Percentiles rank a stretch among this genome's conserved stretches.
These are phyloP conservation scores for Bradysia coprophila DNA, from an alignment of 1,140 invertebrate species.

Conservation along the genomic window DNA sequence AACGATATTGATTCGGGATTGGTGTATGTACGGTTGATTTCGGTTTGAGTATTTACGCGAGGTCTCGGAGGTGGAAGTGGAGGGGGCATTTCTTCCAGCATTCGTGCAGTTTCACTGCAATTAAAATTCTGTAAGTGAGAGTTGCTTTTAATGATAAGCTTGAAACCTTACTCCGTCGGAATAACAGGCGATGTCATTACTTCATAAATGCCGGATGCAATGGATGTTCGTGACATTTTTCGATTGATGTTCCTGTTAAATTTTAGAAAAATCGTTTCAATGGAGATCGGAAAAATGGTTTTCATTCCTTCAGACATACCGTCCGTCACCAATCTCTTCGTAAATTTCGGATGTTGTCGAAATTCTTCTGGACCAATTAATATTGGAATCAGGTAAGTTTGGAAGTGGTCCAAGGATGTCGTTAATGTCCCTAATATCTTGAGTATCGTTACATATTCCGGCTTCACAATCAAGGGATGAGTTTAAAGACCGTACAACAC, in stretches of 20 bases:
- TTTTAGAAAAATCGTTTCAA: too few relatives aligned
- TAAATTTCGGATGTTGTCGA: constrained; percentile 19
- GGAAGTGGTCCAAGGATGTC: constrained; percentile 11
- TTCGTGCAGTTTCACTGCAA: too few relatives aligned
- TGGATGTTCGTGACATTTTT: constrained; percentile 10
- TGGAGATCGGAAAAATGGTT: too few relatives aligned
- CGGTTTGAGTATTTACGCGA: constrained; percentile 15
- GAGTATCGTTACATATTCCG: background rate
- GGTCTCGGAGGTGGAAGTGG: constrained; percentile 14
- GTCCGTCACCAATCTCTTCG: constrained; percentile 19
- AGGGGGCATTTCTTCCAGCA: constrained; percentile 10
- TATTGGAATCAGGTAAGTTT: constrained; percentile 11
- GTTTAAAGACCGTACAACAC: background rate
- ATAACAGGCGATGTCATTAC: constrained; percentile 20
- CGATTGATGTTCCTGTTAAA: too few relatives aligned
- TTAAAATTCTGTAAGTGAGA: too few relatives aligned
- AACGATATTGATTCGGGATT: constrained; percentile 20
- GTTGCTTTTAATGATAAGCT: too few relatives aligned
- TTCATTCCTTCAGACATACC: too few relatives aligned
- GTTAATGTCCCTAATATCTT: background rate
- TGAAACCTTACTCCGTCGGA: too few relatives aligned
- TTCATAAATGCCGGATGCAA: constrained; percentile 22
- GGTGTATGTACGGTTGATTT: constrained; percentile 11
- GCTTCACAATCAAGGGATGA: background rate
- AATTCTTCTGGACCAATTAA: constrained; percentile 7